Base-by-base conservation (phyloP, 2,888 invertebrate genomes). In the Drosophila paranaensis region DNA sequence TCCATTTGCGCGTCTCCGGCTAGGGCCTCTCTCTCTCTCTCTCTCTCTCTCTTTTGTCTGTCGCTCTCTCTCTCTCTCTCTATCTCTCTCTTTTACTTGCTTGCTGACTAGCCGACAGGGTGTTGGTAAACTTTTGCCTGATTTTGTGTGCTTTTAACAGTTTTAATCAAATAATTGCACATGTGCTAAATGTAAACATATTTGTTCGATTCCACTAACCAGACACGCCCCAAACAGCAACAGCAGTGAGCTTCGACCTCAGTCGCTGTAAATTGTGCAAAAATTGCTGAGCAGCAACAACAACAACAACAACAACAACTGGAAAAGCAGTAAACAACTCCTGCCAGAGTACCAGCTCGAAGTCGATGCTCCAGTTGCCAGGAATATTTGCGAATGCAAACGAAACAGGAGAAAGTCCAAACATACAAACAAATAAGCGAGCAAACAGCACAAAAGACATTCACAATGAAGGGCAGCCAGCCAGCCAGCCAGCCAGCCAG, bases 91-190 rank as follows among this genome's bases (percentile, higher is more conserved):
- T 5, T n/a, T 53, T 37, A 48, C 42, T 61, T 20, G 25, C 43
- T 43, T 14, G 53, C 14, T n/a, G 40, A 16, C 27, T 46, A 30
- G 33, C n/a, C 56, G 13, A 48, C 46, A 65, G 83, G 81, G 79
- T 84, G 84, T 86, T 79, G 81, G 81, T 77, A 81, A 89, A 86
- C 86, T 87, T 89, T 88, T 88, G 88, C 81, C 82, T 90, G 90
- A 89, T 90, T 90, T 90, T 90, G 90, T 91, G 90, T 89, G 84
- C 85, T 90, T 89, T 91, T 90, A 90, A 89, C 91, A 91, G 91
- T 91, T 91, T 87, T 90, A 91, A 91, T 91, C 91, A 91, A 91
- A 91, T 91, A 91, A 90, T 91, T 91, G 91, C 90, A 90, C 90
- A 91, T 91, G 91, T 91, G 91, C 90, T 91, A 90, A 91, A 83